Conservation (phyloP, 2,888 invertebrate genomes). For the Fabriciana adippe region DNA sequence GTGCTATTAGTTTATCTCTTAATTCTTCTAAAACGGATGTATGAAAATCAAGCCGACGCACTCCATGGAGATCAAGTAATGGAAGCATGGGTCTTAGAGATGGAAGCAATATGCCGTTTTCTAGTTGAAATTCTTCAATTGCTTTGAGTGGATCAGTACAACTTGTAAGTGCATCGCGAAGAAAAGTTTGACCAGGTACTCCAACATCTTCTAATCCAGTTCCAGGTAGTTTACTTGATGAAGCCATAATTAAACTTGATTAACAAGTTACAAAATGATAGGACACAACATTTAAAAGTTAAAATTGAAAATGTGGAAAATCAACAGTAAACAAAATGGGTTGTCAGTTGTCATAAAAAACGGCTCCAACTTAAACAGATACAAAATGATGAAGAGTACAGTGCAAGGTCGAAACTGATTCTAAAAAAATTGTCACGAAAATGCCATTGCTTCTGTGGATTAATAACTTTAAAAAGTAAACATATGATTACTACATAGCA, state of each 20-base stretch:
- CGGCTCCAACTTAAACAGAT: too few relatives aligned
- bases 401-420: too few relatives aligned
- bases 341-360: constrained; percentile 9
- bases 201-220: constrained; percentile 92
- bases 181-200: constrained; percentile 92
- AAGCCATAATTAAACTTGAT: constrained; percentile 57
- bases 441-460: too few relatives aligned
- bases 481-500: too few relatives aligned
- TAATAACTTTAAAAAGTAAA: too few relatives aligned
- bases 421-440: too few relatives aligned
- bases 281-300: background rate
- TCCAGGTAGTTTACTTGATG: constrained; percentile 74
- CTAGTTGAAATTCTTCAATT: constrained; percentile 98
- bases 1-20: constrained; percentile 85
- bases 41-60: constrained; percentile 96
- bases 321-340: constrained; percentile 13
- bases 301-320: constrained; percentile 12
- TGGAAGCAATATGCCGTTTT: constrained; percentile 95
- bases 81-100: constrained; percentile 97
- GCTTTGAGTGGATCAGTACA: constrained; percentile 98
- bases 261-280: background rate
- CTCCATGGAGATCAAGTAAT: constrained; percentile 95
- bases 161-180: constrained; percentile 95
- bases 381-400: too few relatives aligned
- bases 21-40: constrained; percentile 93